Percentiles rank a stretch among this genome's conserved stretches.
Evolutionary conservation across 1,140 invertebrate genomes (phyloP).

Genomic region (Anagrus nilaparvatae): DNA sequence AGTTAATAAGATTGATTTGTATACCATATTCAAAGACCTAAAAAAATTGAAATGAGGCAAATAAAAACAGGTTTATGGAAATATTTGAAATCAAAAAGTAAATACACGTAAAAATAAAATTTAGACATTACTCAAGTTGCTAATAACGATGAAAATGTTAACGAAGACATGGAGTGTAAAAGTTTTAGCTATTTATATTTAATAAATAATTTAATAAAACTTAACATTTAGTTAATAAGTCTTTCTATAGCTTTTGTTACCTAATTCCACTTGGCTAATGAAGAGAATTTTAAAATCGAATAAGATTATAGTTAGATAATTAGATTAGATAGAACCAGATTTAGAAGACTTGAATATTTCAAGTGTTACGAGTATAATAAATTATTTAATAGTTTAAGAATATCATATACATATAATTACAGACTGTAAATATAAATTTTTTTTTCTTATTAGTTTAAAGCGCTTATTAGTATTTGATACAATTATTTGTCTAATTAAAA

Average conservation of each 20-base stretch:
- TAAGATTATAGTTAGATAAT: too few species aligned
- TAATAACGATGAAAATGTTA: constrained; percentile 28
- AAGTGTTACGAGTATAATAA: too few species aligned
- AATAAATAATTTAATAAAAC: constrained; percentile 47
- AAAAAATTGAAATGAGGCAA: constrained; percentile 70
- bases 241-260: constrained; percentile 66
- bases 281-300: constrained; percentile 42
- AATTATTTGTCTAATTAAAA: too few species aligned
- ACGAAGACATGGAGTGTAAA: constrained; percentile 18
- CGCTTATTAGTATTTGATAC: too few species aligned
- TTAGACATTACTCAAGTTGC: constrained; percentile 17
- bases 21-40: constrained; percentile 62
- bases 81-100: constrained; percentile 31
- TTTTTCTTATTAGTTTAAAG: too few species aligned
- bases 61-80: constrained; percentile 64
- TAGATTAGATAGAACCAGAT: constrained; percentile 13
- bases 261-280: constrained; percentile 70
- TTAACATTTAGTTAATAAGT: constrained; percentile 60
- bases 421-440: too few species aligned
- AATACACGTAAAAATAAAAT: constrained; percentile 24
- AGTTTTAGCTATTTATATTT: constrained; percentile 50
- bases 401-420: too few species aligned
- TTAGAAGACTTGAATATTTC: constrained; percentile 22
- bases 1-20: constrained; percentile 53
- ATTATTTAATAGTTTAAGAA: too few species aligned